Evolutionary conservation across 2,113 vertebrate genomes (phyloP).

Genomic region (Rafetus swinhoei): DNA sequence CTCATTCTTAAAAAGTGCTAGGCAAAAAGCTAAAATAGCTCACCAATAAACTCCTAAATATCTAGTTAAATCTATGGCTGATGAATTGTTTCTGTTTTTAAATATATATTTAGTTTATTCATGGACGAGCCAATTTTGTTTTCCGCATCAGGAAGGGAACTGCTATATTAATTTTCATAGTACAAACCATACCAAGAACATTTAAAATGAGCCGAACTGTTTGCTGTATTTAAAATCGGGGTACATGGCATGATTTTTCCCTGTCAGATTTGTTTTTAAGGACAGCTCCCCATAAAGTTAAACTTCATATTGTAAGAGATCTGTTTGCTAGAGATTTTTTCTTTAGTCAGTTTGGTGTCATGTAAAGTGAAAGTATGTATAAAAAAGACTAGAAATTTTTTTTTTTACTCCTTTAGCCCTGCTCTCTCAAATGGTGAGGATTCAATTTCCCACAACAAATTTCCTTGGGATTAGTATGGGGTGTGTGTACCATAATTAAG

Average conservation of each 20-base stretch:
- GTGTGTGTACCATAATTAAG: neutral
- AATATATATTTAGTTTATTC: neutral
- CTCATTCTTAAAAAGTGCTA: neutral
- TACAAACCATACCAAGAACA: neutral
- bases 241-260: neutral
- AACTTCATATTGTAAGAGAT: neutral
- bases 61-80: neutral
- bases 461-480: neutral
- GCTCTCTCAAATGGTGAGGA: rapidly evolving
- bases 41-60: neutral
- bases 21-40: neutral
- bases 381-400: neutral
- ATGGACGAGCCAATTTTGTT: slow-evolving; percentile 9
- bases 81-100: neutral
- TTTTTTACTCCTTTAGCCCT: neutral
- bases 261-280: neutral
- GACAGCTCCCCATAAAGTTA: neutral
- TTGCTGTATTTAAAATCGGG: slow-evolving; percentile 6
- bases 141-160: neutral
- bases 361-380: neutral
- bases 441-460: neutral
- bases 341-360: no score
- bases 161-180: neutral
- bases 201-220: neutral
- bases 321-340: rapidly evolving